Percentiles rank a stretch among this genome's conserved stretches.
Evolutionary conservation across 2,888 invertebrate species (phyloP).

Genomic region (Aromia moschata): DNA sequence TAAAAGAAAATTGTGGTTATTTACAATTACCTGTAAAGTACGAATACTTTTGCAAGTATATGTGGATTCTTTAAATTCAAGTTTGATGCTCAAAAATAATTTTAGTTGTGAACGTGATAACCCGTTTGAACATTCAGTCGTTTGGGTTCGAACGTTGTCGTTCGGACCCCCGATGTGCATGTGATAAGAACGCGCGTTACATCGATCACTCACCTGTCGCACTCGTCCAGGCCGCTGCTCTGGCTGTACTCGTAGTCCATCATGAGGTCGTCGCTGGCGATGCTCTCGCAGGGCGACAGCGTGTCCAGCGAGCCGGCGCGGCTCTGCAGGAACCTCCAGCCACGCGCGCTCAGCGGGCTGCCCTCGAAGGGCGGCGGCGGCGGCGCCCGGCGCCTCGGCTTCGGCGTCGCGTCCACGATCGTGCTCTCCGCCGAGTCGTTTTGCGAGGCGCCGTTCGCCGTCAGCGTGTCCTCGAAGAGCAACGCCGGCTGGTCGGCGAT

Average conservation of each 20-base stretch:
- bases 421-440: slow-evolving; percentile 59
- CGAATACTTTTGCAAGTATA: too few species aligned
- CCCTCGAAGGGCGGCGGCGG: slow-evolving; percentile 56
- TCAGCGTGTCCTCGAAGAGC: slow-evolving; percentile 74
- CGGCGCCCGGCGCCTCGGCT: slow-evolving; percentile 53
- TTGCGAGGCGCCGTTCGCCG: slow-evolving; percentile 47
- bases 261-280: slow-evolving; percentile 88
- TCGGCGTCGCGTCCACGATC: slow-evolving; percentile 58
- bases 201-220: slow-evolving; percentile 59
- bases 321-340: slow-evolving; percentile 49
- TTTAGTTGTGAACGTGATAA: too few species aligned
- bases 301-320: slow-evolving; percentile 79
- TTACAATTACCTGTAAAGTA: too few species aligned
- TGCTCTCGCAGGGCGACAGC: slow-evolving; percentile 82
- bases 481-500: slow-evolving; percentile 90
- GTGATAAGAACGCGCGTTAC: too few species aligned
- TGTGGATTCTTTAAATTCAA: too few species aligned
- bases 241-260: slow-evolving; percentile 78
- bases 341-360: slow-evolving; percentile 56
- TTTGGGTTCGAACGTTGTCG: too few species aligned
- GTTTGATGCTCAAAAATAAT: too few species aligned
- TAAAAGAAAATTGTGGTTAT: too few species aligned
- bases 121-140: too few species aligned
- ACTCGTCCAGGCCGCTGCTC: slow-evolving; percentile 65
- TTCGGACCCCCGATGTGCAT: too few species aligned